Evolutionary conservation across 1,140 invertebrate species (phyloP).

Genomic region (Drosophila fuyamai): DNA sequence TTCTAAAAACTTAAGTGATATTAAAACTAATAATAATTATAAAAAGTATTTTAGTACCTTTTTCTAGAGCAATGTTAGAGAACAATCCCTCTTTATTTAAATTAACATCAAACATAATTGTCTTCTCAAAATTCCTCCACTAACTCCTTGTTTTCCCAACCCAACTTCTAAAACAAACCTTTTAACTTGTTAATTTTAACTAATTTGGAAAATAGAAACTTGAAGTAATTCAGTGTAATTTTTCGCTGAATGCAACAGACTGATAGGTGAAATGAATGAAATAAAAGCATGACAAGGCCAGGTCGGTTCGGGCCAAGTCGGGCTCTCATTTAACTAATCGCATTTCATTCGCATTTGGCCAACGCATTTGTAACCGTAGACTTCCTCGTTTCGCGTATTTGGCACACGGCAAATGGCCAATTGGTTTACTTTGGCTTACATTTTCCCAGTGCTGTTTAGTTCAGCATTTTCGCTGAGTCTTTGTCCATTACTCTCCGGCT

Average conservation of each 20-base stretch:
- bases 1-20: neutral
- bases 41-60: neutral
- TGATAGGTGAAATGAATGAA: slow-evolving; percentile 26
- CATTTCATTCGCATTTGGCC: slow-evolving; percentile 59
- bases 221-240: neutral
- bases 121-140: too few species aligned
- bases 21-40: neutral
- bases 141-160: too few species aligned
- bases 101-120: too few species aligned
- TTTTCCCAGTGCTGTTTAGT: slow-evolving; percentile 32
- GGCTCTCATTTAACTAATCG: slow-evolving; percentile 66
- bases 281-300: slow-evolving; percentile 64
- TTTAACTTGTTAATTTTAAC: neutral
- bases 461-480: slow-evolving; percentile 25
- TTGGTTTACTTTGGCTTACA: slow-evolving; percentile 63
- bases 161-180: too few species aligned
- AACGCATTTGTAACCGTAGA: slow-evolving; percentile 68
- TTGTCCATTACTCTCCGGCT: slow-evolving; percentile 15
- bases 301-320: slow-evolving; percentile 45
- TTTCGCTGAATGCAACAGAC: slow-evolving; percentile 6
- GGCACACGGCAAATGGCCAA: slow-evolving; percentile 55
- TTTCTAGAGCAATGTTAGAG: too few species aligned
- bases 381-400: slow-evolving; percentile 62
- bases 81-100: too few species aligned
- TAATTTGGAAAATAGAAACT: neutral